Conservation (phyloP, 2,113 vertebrate genomes). For the Menura novaehollandiae region DNA sequence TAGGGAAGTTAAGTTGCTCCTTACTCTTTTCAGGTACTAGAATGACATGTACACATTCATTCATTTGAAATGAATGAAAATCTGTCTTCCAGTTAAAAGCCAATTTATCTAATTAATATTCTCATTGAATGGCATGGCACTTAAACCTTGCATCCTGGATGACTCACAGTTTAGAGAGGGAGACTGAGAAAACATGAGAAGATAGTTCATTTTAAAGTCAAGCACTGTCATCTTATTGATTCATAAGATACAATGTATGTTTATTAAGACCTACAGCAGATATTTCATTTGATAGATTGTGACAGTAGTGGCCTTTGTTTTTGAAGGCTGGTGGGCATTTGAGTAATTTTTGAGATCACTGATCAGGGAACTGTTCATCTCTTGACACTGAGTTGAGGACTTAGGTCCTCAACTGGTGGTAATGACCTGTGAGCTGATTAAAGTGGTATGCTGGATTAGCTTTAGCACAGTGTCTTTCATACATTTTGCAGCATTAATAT, state of each 20-base stretch:
- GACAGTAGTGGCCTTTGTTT: background rate
- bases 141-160: background rate
- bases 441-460: background rate
- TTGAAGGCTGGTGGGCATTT: background rate
- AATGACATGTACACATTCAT: background rate
- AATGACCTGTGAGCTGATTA: background rate
- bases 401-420: no score
- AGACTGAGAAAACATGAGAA: background rate
- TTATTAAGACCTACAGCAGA: background rate
- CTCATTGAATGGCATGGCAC: background rate
- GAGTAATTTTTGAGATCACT: background rate
- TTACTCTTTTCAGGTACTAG: background rate
- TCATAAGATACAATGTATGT: background rate
- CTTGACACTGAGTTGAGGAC: background rate
- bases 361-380: background rate
- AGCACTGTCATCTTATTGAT: background rate
- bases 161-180: background rate
- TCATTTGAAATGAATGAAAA: background rate
- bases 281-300: background rate
- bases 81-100: background rate
- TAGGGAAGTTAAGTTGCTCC: background rate
- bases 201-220: background rate
- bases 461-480: background rate
- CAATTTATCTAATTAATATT: background rate
- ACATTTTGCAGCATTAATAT: background rate